Evolutionary conservation across 2,888 invertebrate species (phyloP), one percentile per base, ranked within the genome.

Genomic region (Homarus gammarus): DNA sequence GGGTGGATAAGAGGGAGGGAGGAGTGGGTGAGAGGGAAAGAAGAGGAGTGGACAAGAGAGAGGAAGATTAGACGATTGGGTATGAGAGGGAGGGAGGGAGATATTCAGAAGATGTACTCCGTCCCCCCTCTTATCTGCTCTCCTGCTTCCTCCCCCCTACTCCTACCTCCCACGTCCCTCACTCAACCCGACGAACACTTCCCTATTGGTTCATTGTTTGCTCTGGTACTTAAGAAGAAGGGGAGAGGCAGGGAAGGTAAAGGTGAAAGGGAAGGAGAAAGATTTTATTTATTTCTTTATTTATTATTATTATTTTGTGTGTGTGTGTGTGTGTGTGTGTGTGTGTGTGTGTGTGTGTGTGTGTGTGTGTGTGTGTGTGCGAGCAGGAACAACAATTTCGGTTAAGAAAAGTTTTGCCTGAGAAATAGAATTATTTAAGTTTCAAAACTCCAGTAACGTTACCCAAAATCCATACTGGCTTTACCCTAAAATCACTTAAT

Each of bases 281-380:
- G n/a, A n/a, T n/a, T n/a, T n/a, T n/a, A n/a, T n/a, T n/a, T n/a
- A n/a, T n/a, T n/a, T n/a, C n/a, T n/a, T n/a, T n/a, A n/a, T n/a
- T n/a, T n/a, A n/a, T n/a, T n/a, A n/a, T n/a, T n/a, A n/a, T n/a
- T n/a, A n/a, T n/a, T n/a, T n/a, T n/a, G n/a, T 64, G 64, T 64
- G 64, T 64, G 64, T 64, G 64, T 64, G 64, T 64, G 64, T 64
- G 64, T 64, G 64, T 64, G 64, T 64, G 64, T 64, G 64, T 64
- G 64, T 64, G 64, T 64, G 64, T 64, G 64, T 64, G 64, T 64
- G 64, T 64, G 64, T 64, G 64, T 64, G 64, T 64, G 64, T 64
- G 15, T 72, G 70, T n/a, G 12, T 1, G 12, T 15, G 33, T 12
- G 31, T 33, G 70, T 27, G 70, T 12, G 70, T 31, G n/a, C 15